Conservation (phyloP, 2,888 invertebrate species). For the Hylaea fasciaria region DNA sequence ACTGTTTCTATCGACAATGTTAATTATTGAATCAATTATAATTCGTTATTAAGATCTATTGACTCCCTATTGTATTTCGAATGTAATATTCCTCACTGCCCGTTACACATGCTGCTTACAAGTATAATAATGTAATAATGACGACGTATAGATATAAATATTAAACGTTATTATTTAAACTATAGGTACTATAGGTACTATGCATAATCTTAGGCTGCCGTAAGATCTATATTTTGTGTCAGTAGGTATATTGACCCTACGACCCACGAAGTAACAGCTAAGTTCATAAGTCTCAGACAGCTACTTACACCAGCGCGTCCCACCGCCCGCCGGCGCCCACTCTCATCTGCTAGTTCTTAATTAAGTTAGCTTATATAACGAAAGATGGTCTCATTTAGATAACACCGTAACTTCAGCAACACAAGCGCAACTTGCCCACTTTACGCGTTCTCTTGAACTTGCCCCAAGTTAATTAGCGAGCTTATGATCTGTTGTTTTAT, state of each 20-base stretch:
- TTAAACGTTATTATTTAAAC: too few species aligned
- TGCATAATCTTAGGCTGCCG: too few species aligned
- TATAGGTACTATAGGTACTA: too few species aligned
- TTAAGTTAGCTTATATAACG: slow-evolving; percentile 86
- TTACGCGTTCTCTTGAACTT: slow-evolving; percentile 72
- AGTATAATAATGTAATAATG: too few species aligned
- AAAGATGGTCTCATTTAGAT: slow-evolving; percentile 86
- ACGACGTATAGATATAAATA: too few species aligned
- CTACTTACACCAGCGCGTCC: slow-evolving; percentile 60
- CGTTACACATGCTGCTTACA: too few species aligned
- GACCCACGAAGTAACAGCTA: not conserved
- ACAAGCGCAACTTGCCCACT: slow-evolving; percentile 72
- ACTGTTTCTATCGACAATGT: slow-evolving; percentile 16
- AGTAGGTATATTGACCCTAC: too few species aligned
- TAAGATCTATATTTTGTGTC: too few species aligned
- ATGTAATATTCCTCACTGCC: too few species aligned
- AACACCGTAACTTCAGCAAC: slow-evolving; percentile 78
- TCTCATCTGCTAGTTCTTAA: slow-evolving; percentile 85
- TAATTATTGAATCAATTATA: slow-evolving; percentile 14
- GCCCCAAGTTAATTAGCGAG: slow-evolving; percentile 43
- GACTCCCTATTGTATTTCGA: too few species aligned
- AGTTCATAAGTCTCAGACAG: slow-evolving; percentile 23
- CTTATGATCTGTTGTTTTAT: slow-evolving; percentile 32
- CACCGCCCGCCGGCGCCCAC: slow-evolving; percentile 78
- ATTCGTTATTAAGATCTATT: not conserved